These are phyloP conservation scores for Phasianus colchicus DNA, from an alignment of 2,113 vertebrate species.

Conservation along the genomic window DNA sequence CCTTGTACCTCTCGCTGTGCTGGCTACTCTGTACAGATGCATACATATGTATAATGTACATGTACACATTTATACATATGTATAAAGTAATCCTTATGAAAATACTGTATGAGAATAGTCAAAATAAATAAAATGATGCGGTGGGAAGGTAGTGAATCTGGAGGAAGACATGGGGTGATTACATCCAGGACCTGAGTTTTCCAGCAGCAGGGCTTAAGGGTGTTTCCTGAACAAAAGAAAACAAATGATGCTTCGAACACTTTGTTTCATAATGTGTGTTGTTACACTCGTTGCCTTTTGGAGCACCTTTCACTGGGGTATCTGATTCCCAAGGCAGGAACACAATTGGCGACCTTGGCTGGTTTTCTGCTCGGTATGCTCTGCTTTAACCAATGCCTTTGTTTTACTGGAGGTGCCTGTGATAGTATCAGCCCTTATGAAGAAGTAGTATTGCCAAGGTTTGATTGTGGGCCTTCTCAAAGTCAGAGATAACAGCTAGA, in stretches of 20 bases:
- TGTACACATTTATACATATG: no score
- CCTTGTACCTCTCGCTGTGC: background rate
- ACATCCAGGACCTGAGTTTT: background rate
- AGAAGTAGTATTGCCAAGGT: background rate
- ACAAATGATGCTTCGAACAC: background rate
- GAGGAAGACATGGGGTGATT: fast-evolving
- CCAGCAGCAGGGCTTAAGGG: background rate
- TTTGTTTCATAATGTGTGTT: background rate
- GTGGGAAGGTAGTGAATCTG: background rate
- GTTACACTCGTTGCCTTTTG: background rate
- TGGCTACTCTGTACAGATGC: background rate
- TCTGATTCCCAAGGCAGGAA: background rate
- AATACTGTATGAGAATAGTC: background rate
- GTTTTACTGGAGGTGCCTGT: background rate
- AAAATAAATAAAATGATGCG: background rate
- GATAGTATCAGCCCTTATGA: background rate
- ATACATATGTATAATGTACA: fast-evolving
- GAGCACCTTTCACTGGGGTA: background rate
- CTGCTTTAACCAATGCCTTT: background rate
- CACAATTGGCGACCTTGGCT: background rate
- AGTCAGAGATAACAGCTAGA: background rate
- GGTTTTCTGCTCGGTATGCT: background rate
- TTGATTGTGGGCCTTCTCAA: background rate
- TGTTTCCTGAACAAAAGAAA: background rate
- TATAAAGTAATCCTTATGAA: background rate